Base-by-base conservation (phyloP, 2,797 vertebrate species). In the Phataginus tricuspis region DNA sequence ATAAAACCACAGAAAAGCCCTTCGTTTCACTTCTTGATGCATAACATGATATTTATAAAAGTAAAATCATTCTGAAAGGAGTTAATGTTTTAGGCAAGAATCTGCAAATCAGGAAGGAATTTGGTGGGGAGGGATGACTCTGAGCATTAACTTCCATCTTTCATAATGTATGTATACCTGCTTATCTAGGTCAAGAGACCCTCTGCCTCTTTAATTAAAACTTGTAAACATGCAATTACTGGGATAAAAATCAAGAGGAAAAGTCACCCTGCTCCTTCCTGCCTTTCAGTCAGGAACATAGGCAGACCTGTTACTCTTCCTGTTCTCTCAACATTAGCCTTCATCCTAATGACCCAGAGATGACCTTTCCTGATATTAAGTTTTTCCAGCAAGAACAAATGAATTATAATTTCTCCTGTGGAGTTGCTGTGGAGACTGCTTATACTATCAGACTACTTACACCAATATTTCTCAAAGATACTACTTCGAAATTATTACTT, bases 201-300 rank as follows among this genome's bases (percentile, higher is more conserved):
- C 15, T 82, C 77, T 94, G 68, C 2, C 19, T 90, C 53, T 95
- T 93, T 68, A 86, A 69, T n/a, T 79, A 88, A 77, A 55, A 34
- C 27, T 71, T 87, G 86, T 91, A 96, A 96, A 95, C 61, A 93
- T 90, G 74, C 91, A 84, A 83, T 82, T 79, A 49, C 71, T 92
- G 66, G 51, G 55, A 45, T 72, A 72, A 57, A 86, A 68, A 79
- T 95, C 90, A 82, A 89, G 93, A 82, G 91, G 90, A 95, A 96
- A 96, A 71, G 79, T 91, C 72, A 80, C 27, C 29, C 34, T 34
- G 75, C 45, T 84, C n/a, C 59, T 93, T 96, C 96, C 94, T 88
- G 95, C 39, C 79, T 96, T 95, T 95, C 90, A 91, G 18, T 86
- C 14, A 84, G 45, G 83, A 64, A 83, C 83, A 77, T 39, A 94